Conservation (phyloP, 2,888 invertebrate genomes). For the Eupeodes latifasciatus region DNA sequence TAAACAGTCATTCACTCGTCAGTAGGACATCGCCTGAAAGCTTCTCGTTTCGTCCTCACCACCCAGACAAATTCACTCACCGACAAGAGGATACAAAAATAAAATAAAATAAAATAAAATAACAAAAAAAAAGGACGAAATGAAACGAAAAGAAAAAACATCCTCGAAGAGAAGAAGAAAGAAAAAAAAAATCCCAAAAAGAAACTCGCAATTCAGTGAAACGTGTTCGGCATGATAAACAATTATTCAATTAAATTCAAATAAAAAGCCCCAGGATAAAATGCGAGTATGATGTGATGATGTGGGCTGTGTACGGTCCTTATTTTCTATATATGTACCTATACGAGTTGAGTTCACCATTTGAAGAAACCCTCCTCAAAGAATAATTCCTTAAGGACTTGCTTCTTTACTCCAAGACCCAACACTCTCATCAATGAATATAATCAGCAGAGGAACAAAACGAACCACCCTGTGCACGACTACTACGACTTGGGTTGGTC, state of each 20-base stretch:
- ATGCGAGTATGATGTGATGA: conserved; percentile 57
- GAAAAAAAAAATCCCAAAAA: conserved; percentile 36
- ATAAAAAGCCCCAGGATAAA: conserved; percentile 80
- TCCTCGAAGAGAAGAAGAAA: conserved; percentile 46
- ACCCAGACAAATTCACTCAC: conserved; percentile 72
- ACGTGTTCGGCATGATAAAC: conserved; percentile 82
- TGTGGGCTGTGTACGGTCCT: conserved; percentile 32
- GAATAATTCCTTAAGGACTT: conserved; percentile 75
- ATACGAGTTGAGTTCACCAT: neutral
- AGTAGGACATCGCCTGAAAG: conserved; percentile 75
- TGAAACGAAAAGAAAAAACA: conserved; percentile 35
- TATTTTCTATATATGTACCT: neutral
- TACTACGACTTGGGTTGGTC: conserved; percentile 5
- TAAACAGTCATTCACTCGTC: conserved; percentile 74
- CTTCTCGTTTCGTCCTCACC: conserved; percentile 57
- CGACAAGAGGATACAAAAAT: conserved; percentile 66
- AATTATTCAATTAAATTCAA: conserved; percentile 84
- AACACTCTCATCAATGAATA: conserved; percentile 53
- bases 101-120: conserved; percentile 25
- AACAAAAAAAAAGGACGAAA: conserved; percentile 61
- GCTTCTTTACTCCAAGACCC: conserved; percentile 56
- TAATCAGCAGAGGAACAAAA: conserved; percentile 62
- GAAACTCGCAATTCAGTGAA: conserved; percentile 78
- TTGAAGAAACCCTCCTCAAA: conserved; percentile 70
- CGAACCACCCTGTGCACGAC: neutral